A percentile compares a stretch with the other conserved stretches of the same genome.
These are phyloP conservation scores for Melanaphis sacchari DNA, from an alignment of 1,140 invertebrate genomes.

Conservation along the genomic window DNA sequence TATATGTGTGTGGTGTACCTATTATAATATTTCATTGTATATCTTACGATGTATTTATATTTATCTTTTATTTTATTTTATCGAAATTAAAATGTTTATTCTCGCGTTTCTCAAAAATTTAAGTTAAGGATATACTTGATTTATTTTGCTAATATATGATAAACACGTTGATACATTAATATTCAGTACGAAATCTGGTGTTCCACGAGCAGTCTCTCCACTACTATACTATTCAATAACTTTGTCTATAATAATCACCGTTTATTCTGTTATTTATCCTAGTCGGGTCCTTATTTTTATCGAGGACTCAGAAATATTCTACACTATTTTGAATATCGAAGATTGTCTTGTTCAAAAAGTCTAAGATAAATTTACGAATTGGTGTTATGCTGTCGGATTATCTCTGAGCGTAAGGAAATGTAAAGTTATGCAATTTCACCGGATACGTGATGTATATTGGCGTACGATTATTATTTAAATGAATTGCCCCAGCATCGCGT, in stretches of 20 bases:
- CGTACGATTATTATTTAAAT: neutral
- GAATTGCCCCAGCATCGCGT: neutral
- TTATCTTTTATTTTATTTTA: too few relatives aligned
- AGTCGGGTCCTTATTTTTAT: neutral
- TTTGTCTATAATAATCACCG: neutral
- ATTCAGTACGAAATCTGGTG: neutral
- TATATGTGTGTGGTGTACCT: too few relatives aligned
- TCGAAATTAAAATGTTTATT: neutral
- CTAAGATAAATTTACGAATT: neutral
- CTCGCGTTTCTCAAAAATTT: neutral
- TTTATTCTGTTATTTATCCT: neutral
- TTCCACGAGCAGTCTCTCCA: neutral
- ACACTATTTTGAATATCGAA: neutral
- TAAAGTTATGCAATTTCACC: neutral
- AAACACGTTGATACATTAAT: neutral
- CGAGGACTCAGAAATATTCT: neutral
- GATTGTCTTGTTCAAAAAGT: too few relatives aligned
- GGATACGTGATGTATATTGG: neutral
- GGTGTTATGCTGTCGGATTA: neutral
- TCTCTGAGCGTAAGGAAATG: neutral
- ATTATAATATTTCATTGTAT: neutral
- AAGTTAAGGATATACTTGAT: neutral
- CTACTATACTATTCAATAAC: neutral
- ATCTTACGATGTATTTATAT: neutral
- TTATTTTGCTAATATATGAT: neutral